These are phyloP conservation scores for Xiphydria camelus DNA, from an alignment of 2,888 invertebrate species.

Conservation along the genomic window DNA sequence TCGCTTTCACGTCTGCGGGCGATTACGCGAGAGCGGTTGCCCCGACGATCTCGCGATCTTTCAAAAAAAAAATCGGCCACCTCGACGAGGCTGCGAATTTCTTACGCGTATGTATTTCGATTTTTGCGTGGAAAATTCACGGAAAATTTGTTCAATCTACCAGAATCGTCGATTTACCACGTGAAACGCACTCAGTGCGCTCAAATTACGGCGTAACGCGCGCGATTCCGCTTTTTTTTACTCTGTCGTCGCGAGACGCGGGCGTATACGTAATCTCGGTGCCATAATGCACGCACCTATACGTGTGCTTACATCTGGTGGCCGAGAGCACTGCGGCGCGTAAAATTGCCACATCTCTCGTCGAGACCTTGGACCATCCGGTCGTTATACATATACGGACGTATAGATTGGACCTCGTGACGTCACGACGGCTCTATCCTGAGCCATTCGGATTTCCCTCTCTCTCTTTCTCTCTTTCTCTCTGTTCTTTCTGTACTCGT, in stretches of 20 bases:
- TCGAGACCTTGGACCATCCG: constrained; percentile 47
- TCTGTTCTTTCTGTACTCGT: not conserved
- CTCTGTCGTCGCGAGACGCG: too few species aligned
- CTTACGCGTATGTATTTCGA: too few species aligned
- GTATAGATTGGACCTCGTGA: constrained; percentile 43
- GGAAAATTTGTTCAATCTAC: too few species aligned
- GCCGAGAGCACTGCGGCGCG: not conserved
- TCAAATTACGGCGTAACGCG: too few species aligned
- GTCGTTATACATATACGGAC: constrained; percentile 53
- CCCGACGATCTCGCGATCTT: not conserved
- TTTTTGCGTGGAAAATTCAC: too few species aligned
- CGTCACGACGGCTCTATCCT: constrained; percentile 45
- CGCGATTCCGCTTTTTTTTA: too few species aligned
- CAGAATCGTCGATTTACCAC: too few species aligned
- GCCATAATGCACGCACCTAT: too few species aligned
- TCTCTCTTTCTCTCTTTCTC: not conserved
- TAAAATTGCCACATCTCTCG: not conserved
- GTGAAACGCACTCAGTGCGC: too few species aligned
- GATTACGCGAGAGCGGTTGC: not conserved
- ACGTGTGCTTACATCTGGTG: not conserved
- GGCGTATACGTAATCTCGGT: too few species aligned
- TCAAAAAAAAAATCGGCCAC: too few species aligned
- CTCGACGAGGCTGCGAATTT: too few species aligned
- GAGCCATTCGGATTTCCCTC: constrained; percentile 30
- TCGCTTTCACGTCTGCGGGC: not conserved